A percentile compares a stretch with the other conserved stretches of the same genome.
Evolutionary conservation across 1,140 invertebrate species (phyloP).

Genomic region (Calephelis nemesis): DNA sequence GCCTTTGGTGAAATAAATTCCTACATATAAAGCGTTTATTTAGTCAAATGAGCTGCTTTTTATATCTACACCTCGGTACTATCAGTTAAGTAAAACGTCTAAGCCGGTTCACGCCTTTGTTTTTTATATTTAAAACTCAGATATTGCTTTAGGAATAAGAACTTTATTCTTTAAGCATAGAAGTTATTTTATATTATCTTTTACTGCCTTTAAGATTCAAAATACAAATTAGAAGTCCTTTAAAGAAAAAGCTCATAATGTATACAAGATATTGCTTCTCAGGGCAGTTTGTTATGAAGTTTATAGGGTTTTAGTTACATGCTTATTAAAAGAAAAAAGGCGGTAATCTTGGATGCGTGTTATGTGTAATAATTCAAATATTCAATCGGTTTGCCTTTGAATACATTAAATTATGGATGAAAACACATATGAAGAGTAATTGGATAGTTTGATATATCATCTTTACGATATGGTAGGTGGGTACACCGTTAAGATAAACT

Average conservation of each 20-base stretch:
- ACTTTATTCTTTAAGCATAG: constrained; percentile 31
- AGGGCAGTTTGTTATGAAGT: constrained; percentile 79
- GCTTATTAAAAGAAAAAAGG: constrained; percentile 60
- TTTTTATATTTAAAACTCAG: constrained; percentile 36
- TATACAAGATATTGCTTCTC: constrained; percentile 75
- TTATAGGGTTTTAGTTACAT: constrained; percentile 77
- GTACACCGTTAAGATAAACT: constrained; percentile 54
- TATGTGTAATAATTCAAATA: constrained; percentile 70
- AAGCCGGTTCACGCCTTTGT: constrained; percentile 48
- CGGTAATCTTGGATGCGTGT: constrained; percentile 43
- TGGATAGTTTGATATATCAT: constrained; percentile 60
- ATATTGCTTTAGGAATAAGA: constrained; percentile 30
- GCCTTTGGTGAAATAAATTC: constrained; percentile 24
- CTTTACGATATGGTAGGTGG: constrained; percentile 52
- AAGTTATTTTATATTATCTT: constrained; percentile 1
- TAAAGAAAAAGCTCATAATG: constrained; percentile 78
- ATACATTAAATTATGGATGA: constrained; percentile 52
- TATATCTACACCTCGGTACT: constrained; percentile 56
- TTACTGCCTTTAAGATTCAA: constrained; percentile 22
- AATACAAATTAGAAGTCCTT: constrained; percentile 34
- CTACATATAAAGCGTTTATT: constrained; percentile 51
- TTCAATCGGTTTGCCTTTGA: constrained; percentile 45
- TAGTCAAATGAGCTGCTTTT: constrained; percentile 53
- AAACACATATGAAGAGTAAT: constrained; percentile 58
- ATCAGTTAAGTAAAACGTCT: constrained; percentile 65